Percentiles rank a stretch among this genome's conserved stretches.
These are phyloP conservation scores for Drosophila pseudotalamancana DNA, from an alignment of 2,888 invertebrate genomes.

Conservation along the genomic window DNA sequence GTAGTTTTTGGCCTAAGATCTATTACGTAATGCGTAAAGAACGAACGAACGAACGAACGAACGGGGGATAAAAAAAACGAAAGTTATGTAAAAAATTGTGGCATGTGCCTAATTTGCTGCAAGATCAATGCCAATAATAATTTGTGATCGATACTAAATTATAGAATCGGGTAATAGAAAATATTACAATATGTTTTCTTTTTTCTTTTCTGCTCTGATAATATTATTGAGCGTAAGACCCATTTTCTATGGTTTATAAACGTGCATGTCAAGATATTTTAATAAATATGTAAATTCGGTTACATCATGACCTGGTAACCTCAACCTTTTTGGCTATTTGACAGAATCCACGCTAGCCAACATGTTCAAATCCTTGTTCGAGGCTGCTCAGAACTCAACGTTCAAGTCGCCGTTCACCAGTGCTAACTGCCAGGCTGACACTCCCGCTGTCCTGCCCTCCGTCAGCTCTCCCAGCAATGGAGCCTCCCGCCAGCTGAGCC, in stretches of 20 bases:
- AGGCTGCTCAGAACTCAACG: constrained; percentile 87
- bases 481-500: constrained; percentile 62
- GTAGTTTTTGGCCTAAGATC: too few relatives aligned
- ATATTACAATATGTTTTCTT: too few relatives aligned
- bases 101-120: constrained; percentile 24
- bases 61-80: constrained; percentile 28
- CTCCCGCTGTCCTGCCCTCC: constrained; percentile 30
- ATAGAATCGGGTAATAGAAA: background rate
- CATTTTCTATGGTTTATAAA: background rate
- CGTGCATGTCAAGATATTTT: too few relatives aligned
- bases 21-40: constrained; percentile 64
- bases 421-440: constrained; percentile 86
- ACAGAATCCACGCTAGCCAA: constrained; percentile 46
- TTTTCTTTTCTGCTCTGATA: too few relatives aligned
- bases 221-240: too few relatives aligned
- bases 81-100: constrained; percentile 65
- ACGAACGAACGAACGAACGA: constrained; percentile 32
- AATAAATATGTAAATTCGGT: constrained; percentile 10
- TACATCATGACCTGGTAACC: constrained; percentile 66
- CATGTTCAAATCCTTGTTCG: constrained; percentile 87
- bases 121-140: constrained; percentile 39
- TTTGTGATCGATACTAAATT: background rate
- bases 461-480: constrained; percentile 48
- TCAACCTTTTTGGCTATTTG: constrained; percentile 36
- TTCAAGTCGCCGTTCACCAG: constrained; percentile 87